phyloP scores from a whole-genome alignment of 2,797 vertebrate species.

The Uromys caudimaculatus region DNA sequence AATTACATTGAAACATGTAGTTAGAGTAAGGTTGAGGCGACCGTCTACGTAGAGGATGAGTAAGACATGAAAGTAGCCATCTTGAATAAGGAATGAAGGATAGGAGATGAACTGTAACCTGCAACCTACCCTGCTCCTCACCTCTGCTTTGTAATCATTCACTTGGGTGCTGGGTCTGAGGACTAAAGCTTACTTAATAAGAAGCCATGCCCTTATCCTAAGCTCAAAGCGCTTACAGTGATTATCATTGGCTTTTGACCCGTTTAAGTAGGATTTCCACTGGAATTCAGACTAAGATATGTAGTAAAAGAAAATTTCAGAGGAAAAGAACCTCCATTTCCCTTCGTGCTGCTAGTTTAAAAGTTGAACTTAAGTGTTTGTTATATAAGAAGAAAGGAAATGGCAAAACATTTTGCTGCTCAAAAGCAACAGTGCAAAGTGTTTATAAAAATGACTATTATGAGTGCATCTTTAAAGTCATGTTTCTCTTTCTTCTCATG shows the following conservation, averaged over 20 bases:
- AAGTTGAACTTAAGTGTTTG: constrained; percentile 34
- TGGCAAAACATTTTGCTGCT: background rate
- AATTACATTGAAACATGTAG: constrained; percentile 12
- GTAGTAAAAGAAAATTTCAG: background rate
- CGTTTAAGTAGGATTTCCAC: constrained; percentile 9
- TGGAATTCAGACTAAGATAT: constrained; percentile 13
- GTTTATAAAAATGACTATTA: background rate
- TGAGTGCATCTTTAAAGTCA: background rate
- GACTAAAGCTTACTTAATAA: background rate
- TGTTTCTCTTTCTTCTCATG: constrained; percentile 26
- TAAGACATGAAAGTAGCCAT: background rate
- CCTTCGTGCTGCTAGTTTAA: background rate
- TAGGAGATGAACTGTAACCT: background rate
- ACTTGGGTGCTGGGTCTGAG: background rate
- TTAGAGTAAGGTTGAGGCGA: background rate
- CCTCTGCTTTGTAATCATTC: background rate
- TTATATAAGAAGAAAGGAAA: constrained; percentile 21
- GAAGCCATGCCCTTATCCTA: background rate
- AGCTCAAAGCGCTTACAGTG: background rate
- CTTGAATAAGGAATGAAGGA: background rate
- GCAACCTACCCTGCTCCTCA: background rate
- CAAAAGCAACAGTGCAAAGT: background rate
- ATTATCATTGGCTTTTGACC: background rate
- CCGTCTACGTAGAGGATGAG: background rate
- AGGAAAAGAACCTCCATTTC: background rate